phyloP scores from a whole-genome alignment of 1,140 invertebrate species.

The Apis cerana region DNA sequence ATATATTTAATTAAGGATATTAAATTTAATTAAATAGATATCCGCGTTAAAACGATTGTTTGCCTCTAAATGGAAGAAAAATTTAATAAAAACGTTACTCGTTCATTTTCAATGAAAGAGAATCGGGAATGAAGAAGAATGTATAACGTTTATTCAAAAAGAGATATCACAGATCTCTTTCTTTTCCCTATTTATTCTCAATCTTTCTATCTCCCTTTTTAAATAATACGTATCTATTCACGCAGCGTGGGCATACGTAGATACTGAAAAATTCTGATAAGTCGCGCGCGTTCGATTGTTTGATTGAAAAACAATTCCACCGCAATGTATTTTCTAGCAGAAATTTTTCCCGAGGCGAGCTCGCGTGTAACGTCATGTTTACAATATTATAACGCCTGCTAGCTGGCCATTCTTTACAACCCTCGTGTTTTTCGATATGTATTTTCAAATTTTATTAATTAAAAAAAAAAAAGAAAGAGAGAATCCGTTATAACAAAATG shows the following conservation, averaged over 20 bases:
- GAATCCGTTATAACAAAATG: no score
- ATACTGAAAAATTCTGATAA: neutral
- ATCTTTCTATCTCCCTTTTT: neutral
- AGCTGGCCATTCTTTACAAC: no score
- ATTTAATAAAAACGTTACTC: neutral
- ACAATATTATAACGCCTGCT: neutral
- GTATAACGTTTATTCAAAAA: neutral
- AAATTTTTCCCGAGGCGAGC: neutral
- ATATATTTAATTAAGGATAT: no score
- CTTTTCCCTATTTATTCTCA: neutral
- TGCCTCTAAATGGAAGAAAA: neutral
- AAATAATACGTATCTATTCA: no score
- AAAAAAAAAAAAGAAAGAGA: no score
- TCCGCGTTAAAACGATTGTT: neutral
- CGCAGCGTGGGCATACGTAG: neutral
- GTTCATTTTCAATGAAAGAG: neutral
- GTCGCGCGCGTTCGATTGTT: neutral
- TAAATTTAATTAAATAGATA: no score
- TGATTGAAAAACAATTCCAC: neutral
- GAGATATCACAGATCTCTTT: neutral
- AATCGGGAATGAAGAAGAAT: no score
- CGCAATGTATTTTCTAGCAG: neutral
- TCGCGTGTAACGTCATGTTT: neutral
- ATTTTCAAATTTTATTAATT: no score
- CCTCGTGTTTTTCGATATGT: no score